These are phyloP conservation scores for Nicator chloris DNA, from an alignment of 2,113 vertebrate species.

Conservation along the genomic window DNA sequence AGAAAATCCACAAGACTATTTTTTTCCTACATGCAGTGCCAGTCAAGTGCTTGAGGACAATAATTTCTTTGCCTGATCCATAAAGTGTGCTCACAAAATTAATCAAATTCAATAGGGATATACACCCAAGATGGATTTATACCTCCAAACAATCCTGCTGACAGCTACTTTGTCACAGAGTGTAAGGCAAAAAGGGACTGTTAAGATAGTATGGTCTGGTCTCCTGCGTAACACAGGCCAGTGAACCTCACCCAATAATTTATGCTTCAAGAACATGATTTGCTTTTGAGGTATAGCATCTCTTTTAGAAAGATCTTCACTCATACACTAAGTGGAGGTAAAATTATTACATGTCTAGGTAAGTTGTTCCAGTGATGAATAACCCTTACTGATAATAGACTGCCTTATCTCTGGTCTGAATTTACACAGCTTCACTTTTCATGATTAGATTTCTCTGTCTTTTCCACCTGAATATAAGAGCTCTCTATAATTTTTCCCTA, in stretches of 20 bases:
- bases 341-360: background rate
- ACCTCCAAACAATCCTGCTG: background rate
- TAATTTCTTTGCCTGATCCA: background rate
- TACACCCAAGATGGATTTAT: background rate
- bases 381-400: background rate
- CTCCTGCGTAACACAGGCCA: background rate
- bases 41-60: background rate
- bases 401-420: background rate
- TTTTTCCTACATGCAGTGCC: background rate
- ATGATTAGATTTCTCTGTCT: background rate
- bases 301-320: background rate
- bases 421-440: background rate
- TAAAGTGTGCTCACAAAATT: background rate
- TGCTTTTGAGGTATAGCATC: background rate
- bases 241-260: background rate
- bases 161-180: background rate
- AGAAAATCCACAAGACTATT: background rate
- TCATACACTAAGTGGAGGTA: background rate
- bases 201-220: background rate
- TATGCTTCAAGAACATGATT: background rate
- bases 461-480: background rate
- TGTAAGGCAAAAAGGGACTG: background rate
- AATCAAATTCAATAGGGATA: background rate
- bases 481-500: background rate
- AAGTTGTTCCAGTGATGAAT: background rate